Conservation (phyloP, 2,113 vertebrate species). For the Ictalurus punctatus region DNA sequence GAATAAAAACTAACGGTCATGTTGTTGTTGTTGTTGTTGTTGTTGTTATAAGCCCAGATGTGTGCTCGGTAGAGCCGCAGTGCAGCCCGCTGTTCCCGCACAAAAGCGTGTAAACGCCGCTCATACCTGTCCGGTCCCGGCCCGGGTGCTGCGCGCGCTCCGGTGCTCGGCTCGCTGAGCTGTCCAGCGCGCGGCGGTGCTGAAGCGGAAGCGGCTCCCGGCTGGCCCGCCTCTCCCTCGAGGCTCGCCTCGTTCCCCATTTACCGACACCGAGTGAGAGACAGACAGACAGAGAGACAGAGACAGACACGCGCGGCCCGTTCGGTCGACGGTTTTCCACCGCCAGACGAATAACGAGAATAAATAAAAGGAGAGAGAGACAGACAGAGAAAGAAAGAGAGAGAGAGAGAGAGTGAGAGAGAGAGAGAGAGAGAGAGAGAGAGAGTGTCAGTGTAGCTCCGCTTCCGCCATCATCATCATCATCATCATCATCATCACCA, state of each 20-base stretch:
- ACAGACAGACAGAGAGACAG: conserved; percentile 63
- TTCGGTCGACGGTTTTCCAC: not conserved
- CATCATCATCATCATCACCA: not conserved
- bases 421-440: not conserved
- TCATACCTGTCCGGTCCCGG: conserved; percentile 78
- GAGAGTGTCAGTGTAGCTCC: conserved; percentile 68
- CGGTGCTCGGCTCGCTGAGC: conserved; percentile 79
- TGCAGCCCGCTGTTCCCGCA: conserved; percentile 4
- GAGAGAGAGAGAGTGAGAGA: conserved; percentile 58
- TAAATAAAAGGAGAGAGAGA: conserved; percentile 61
- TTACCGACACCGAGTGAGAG: conserved; percentile 57
- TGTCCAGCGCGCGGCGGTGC: conserved; percentile 80
- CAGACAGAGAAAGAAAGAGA: conserved; percentile 31
- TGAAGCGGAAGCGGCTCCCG: conserved; percentile 78
- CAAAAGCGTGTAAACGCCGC: not conserved
- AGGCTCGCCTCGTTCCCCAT: conserved; percentile 81
- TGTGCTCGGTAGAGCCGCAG: not conserved
- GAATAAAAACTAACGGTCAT: not conserved
- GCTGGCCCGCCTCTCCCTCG: conserved; percentile 75
- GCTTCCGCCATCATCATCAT: conserved; percentile 79
- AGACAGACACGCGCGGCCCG: conserved; percentile 36
- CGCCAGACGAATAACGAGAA: not conserved
- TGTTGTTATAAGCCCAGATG: not conserved
- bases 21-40: not conserved
- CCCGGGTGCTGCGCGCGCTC: conserved; percentile 72